A percentile compares a stretch with the other conserved stretches of the same genome.
Conservation (phyloP, 2,888 invertebrate species). For the Ceramica pisi region DNA sequence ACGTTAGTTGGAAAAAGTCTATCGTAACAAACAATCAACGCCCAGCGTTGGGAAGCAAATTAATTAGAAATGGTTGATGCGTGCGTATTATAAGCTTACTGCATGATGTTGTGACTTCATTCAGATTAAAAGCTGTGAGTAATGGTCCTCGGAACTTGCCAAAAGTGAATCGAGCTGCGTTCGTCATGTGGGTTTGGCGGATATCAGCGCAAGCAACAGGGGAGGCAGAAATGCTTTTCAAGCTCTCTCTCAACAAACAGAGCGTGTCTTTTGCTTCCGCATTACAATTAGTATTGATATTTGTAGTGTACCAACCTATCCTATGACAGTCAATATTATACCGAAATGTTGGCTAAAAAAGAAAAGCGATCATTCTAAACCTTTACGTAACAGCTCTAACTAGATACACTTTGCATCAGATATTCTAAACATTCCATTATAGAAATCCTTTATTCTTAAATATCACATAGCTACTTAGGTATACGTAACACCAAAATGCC, state of each 20-base stretch:
- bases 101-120: slow-evolving; percentile 7
- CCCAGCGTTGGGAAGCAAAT: slow-evolving; percentile 13
- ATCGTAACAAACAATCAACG: slow-evolving; percentile 30
- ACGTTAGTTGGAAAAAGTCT: slow-evolving; percentile 9
- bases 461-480: background rate
- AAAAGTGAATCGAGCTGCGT: background rate
- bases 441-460: slow-evolving; percentile 6
- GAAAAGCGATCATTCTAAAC: background rate
- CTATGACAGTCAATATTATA: background rate
- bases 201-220: background rate
- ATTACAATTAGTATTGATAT: no score
- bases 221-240: no score
- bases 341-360: background rate
- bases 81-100: slow-evolving; percentile 7
- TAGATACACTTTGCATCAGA: background rate
- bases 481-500: slow-evolving; percentile 23
- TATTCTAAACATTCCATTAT: background rate
- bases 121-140: background rate
- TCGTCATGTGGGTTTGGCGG: background rate
- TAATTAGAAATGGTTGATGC: slow-evolving; percentile 16
- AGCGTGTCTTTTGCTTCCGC: no score
- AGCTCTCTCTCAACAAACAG: no score
- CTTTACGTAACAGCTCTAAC: background rate
- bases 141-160: background rate
- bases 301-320: no score